A percentile compares a stretch with the other conserved stretches of the same genome.
Evolutionary conservation across 2,888 invertebrate species (phyloP).

Genomic region (Reticulitermes lucifugus): DNA sequence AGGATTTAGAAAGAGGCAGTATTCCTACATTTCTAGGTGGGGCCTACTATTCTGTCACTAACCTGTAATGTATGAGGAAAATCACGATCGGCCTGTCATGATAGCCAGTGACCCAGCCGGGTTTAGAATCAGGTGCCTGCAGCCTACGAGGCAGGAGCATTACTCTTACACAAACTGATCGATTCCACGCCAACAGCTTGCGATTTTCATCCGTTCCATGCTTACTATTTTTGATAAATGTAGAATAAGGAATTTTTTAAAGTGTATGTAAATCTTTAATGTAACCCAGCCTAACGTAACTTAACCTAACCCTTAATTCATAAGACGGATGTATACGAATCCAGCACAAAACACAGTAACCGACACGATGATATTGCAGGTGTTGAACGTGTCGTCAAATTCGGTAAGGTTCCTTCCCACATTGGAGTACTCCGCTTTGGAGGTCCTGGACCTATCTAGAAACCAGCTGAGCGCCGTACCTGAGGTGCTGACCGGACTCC

Average conservation of each 20-base stretch:
- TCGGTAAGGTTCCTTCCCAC: slow-evolving; percentile 57
- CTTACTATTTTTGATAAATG: too few species aligned
- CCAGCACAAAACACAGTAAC: background rate
- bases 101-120: too few species aligned
- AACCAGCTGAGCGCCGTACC: slow-evolving; percentile 67
- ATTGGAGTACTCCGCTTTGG: background rate
- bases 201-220: too few species aligned
- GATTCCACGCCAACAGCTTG: too few species aligned
- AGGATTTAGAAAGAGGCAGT: background rate
- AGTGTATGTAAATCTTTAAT: too few species aligned
- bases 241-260: too few species aligned
- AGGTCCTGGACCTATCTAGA: slow-evolving; percentile 59
- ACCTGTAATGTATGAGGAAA: background rate
- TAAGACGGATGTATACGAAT: too few species aligned
- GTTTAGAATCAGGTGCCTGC: background rate
- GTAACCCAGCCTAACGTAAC: too few species aligned
- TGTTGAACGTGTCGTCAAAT: slow-evolving; percentile 63
- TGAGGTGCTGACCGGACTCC: slow-evolving; percentile 56
- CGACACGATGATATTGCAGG: background rate
- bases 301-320: too few species aligned
- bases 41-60: background rate
- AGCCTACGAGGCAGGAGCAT: background rate
- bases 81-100: too few species aligned
- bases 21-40: background rate
- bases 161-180: too few species aligned